Conservation (phyloP, 2,888 invertebrate species). For the Harpagoxenus sublaevis region DNA sequence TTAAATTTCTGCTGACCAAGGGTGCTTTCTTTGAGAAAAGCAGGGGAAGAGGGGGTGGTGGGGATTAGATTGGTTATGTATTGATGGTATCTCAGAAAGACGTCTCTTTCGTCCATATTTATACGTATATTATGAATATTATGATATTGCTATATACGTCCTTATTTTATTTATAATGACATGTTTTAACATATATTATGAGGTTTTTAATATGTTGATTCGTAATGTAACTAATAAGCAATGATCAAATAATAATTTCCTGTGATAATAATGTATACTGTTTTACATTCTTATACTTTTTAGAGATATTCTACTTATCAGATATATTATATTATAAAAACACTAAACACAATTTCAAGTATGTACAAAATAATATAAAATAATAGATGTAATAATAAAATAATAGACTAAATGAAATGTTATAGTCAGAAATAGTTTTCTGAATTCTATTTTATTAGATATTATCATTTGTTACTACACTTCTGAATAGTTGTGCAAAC, state of each 20-base stretch:
- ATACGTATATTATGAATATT: not conserved
- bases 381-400: not conserved
- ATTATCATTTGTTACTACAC: not conserved
- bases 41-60: not conserved
- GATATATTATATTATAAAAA: not conserved
- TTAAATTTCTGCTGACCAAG: constrained; percentile 76
- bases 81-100: not conserved
- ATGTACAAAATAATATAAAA: not conserved
- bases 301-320: not conserved
- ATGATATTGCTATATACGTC: not conserved
- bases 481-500: not conserved
- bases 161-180: not conserved
- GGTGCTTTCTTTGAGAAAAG: constrained; percentile 29
- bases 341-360: not conserved
- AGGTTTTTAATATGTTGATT: not conserved
- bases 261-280: not conserved
- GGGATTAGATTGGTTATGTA: not conserved
- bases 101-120: not conserved
- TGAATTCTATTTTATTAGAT: not conserved
- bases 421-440: not conserved
- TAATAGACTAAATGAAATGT: not conserved
- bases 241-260: not conserved
- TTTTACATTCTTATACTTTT: not conserved
- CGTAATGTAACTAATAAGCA: not conserved
- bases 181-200: not conserved